These are phyloP conservation scores for Chaetogeoica ovagalla DNA, from an alignment of 2,888 invertebrate species.

Conservation along the genomic window DNA sequence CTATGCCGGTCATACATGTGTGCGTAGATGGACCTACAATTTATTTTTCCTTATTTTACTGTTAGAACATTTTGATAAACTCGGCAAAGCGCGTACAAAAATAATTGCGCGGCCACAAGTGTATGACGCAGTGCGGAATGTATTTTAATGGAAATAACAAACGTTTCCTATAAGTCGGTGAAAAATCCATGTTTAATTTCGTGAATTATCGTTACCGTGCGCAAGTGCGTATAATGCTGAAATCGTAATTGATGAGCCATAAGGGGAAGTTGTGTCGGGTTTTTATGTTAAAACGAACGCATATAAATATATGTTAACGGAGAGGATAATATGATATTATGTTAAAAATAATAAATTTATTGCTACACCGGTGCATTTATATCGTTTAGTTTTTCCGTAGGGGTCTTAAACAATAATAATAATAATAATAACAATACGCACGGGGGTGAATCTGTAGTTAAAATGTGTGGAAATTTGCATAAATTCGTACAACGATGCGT, in stretches of 20 bases:
- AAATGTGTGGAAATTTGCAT: conserved; percentile 49
- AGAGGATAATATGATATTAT: conserved; percentile 11
- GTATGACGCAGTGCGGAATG: too few species aligned
- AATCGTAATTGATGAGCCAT: conserved; percentile 9
- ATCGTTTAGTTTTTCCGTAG: conserved; percentile 46
- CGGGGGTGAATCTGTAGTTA: conserved; percentile 40
- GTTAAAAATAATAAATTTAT: conserved; percentile 38
- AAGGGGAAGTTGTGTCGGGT: background rate
- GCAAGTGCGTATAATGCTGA: background rate
- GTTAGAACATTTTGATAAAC: background rate
- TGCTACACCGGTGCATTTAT: conserved; percentile 21
- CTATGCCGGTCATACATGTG: conserved; percentile 13
- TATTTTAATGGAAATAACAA: too few species aligned
- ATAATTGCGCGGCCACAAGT: too few species aligned
- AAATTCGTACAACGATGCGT: conserved; percentile 50
- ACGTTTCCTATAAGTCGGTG: background rate
- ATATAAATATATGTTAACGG: background rate
- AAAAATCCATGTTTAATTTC: background rate
- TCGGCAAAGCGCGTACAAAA: conserved; percentile 12
- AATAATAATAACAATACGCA: conserved; percentile 36
- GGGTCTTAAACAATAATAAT: too few species aligned
- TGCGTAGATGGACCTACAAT: conserved; percentile 38
- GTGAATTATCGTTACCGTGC: background rate
- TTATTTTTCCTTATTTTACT: conserved; percentile 6
- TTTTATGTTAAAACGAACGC: conserved; percentile 19